A percentile compares a stretch with the other conserved stretches of the same genome.
Evolutionary conservation across 2,113 vertebrate genomes (phyloP).

Genomic region (Datnioides undecimradiatus): DNA sequence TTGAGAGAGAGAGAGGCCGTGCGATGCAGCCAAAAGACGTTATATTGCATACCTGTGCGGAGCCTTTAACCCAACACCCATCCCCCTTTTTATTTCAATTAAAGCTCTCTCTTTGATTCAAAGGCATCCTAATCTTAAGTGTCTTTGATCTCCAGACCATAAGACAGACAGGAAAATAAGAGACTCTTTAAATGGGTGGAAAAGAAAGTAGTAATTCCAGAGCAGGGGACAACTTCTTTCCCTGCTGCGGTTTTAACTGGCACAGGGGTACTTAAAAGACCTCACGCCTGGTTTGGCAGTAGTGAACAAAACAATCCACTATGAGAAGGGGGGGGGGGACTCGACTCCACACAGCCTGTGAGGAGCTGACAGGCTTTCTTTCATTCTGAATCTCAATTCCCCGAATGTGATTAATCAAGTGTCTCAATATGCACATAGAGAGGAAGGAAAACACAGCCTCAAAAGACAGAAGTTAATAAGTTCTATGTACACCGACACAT

Average conservation of each 20-base stretch:
- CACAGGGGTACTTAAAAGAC: constrained; percentile 60
- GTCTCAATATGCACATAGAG: constrained; percentile 44
- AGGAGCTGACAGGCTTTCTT: constrained; percentile 77
- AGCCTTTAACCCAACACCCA: constrained; percentile 48
- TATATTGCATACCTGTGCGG: constrained; percentile 65
- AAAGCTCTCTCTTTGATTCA: constrained; percentile 76
- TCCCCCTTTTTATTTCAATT: constrained; percentile 78
- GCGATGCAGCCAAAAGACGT: constrained; percentile 57
- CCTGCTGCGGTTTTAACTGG: constrained; percentile 61
- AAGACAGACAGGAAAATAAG: constrained; percentile 70
- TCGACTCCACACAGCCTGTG: constrained; percentile 78
- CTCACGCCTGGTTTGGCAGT: constrained; percentile 63
- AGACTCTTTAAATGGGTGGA: constrained; percentile 47
- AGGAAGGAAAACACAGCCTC: constrained; percentile 37
- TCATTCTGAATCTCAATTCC: constrained; percentile 59
- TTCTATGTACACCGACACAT: constrained; percentile 36
- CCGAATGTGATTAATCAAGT: constrained; percentile 74
- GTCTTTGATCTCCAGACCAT: constrained; percentile 78
- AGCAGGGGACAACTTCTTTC: constrained; percentile 58
- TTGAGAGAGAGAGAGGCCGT: constrained; percentile 57
- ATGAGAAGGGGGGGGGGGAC: constrained; percentile 74
- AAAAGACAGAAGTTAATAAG: constrained; percentile 53
- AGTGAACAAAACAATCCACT: constrained; percentile 81
- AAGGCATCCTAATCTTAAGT: constrained; percentile 65
- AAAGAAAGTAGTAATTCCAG: constrained; percentile 69